A percentile compares a stretch with the other conserved stretches of the same genome.
phyloP scores from a whole-genome alignment of 2,888 invertebrate genomes.

The Sesia bembeciformis region DNA sequence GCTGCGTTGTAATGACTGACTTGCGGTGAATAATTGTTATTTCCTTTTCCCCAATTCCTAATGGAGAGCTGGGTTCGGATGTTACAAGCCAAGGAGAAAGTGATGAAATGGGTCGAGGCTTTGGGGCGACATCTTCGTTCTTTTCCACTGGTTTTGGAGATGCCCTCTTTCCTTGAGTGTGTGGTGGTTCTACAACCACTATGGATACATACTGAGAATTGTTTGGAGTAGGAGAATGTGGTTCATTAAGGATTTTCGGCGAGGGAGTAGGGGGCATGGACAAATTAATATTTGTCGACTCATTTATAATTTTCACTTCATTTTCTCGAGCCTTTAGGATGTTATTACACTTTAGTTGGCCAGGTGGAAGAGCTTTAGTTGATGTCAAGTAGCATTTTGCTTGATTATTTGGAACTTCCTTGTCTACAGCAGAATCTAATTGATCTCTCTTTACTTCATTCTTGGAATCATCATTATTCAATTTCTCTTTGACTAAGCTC shows the following conservation, averaged over 20 bases:
- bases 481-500: slow-evolving; percentile 66
- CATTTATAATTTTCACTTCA: slow-evolving; percentile 63
- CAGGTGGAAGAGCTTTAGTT: slow-evolving; percentile 86
- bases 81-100: slow-evolving; percentile 89
- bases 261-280: slow-evolving; percentile 63
- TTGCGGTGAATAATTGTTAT: slow-evolving; percentile 85
- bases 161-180: slow-evolving; percentile 41
- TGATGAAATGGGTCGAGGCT: slow-evolving; percentile 77
- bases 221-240: slow-evolving; percentile 48
- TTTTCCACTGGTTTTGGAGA: slow-evolving; percentile 65
- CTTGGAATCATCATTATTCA: slow-evolving; percentile 78
- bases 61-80: slow-evolving; percentile 79
- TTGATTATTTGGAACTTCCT: slow-evolving; percentile 82
- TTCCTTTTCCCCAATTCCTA: slow-evolving; percentile 76
- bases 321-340: slow-evolving; percentile 87
- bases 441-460: slow-evolving; percentile 76
- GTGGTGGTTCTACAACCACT: slow-evolving; percentile 64
- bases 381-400: slow-evolving; percentile 77
- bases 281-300: slow-evolving; percentile 56
- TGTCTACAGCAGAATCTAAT: slow-evolving; percentile 53
- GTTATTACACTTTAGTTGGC: slow-evolving; percentile 92
- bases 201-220: slow-evolving; percentile 68
- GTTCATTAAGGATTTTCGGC: slow-evolving; percentile 71
- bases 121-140: slow-evolving; percentile 67
- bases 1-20: slow-evolving; percentile 90